Evolutionary conservation across 2,888 invertebrate genomes (phyloP), one percentile per base, ranked within the genome.

Genomic region (Panopea generosa): DNA sequence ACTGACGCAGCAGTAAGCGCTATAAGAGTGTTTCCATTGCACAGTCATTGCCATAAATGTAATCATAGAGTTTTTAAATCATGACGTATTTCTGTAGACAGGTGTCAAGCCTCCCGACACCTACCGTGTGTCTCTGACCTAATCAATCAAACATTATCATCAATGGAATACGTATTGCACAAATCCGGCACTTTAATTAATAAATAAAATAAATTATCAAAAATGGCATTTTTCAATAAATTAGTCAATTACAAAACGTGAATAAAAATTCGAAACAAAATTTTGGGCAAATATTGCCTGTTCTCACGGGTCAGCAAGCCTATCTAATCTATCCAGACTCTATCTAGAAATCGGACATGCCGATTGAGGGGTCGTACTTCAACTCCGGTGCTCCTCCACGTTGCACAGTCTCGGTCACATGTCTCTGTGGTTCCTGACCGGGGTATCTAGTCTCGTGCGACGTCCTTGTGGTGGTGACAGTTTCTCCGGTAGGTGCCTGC

Each of bases 271-370:
- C 6, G 11, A 33, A 33, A 4, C 4, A 33, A 33, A 33, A 11
- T 4, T 33, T 33, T 33, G 11, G 33, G 33, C 33, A 33, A 33
- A 33, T 33, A 33, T 33, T 11, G 33, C 33, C 33, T 33, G 11
- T 33, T 4, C 33, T 33, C 33, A 7, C 11, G 33, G 11, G 6
- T 7, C 11, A 33, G 11, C 33, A 33, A 33, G 33, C 33, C 33
- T 33, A 33, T 33, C 33, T 33, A 33, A 11, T n/a, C n/a, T n/a
- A 59, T 79, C 75, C 56, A 79, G 76, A 57, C 76, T 75, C 47
- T 11, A 33, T 33, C 65, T 80, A 80, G 62, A 80, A 80, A 59
- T 80, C 80, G 38, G 80, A 80, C 59, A 76, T 60, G 40, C 73
- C 76, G 26, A 72, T 68, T 14, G 70, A 67, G 43, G n/a, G 33